Percentiles rank a stretch among this genome's conserved stretches.
phyloP scores from a whole-genome alignment of 2,888 invertebrate genomes.

The Hirtodrosophila histrioides region DNA sequence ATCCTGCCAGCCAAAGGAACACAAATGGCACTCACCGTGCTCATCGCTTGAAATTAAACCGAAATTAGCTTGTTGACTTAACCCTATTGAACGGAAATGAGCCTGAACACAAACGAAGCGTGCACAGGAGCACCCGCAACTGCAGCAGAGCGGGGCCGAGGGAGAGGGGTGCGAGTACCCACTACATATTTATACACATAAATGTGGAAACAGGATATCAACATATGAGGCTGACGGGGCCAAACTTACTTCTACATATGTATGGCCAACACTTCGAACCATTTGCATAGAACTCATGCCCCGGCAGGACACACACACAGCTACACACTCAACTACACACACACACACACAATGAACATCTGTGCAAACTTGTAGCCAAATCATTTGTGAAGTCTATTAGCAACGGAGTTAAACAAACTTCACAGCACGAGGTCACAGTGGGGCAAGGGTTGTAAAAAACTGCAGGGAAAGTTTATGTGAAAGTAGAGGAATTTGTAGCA shows the following conservation, averaged over 20 bases:
- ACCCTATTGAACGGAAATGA: conserved; percentile 68
- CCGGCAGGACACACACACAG: conserved; percentile 7
- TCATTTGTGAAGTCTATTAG: conserved; percentile 76
- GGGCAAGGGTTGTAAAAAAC: conserved; percentile 6
- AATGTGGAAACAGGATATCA: conserved; percentile 57
- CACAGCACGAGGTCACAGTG: conserved; percentile 37
- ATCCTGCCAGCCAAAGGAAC: conserved; percentile 10
- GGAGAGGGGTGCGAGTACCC: conserved; percentile 9
- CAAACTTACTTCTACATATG: conserved; percentile 20
- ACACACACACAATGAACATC: conserved; percentile 14
- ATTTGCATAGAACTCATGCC: conserved; percentile 33
- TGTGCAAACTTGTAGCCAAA: conserved; percentile 49
- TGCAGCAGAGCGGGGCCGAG: conserved; percentile 5
- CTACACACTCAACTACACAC: background rate
- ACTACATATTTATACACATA: conserved; percentile 1
- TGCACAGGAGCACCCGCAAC: conserved; percentile 21
- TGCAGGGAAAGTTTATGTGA: too few relatives aligned
- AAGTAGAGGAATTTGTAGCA: too few relatives aligned
- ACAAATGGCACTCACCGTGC: conserved; percentile 3
- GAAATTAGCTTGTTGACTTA: conserved; percentile 62
- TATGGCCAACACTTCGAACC: conserved; percentile 40
- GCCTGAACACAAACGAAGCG: conserved; percentile 36
- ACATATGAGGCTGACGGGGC: conserved; percentile 34
- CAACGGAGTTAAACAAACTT: conserved; percentile 61
- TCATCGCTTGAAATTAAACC: conserved; percentile 54